Evolutionary conservation across 1,140 invertebrate species (phyloP).

Genomic region (Drosophila jambulina): DNA sequence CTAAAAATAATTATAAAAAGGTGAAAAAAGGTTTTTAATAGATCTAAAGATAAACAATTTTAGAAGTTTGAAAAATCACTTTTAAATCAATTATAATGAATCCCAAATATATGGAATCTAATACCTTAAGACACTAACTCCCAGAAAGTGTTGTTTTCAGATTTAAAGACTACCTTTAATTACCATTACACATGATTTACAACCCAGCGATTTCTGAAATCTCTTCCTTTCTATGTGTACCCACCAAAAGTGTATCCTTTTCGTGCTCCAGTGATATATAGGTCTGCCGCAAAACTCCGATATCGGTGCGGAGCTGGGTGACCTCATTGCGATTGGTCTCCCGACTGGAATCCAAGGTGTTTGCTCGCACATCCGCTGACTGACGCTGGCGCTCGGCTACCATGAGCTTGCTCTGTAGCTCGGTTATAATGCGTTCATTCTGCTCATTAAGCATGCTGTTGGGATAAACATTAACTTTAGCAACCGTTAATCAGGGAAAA

Average conservation of each 20-base stretch:
- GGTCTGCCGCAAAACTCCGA: conserved; percentile 65
- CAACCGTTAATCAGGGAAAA: no score
- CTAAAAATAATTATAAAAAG: conserved; percentile 24
- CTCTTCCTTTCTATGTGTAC: background rate
- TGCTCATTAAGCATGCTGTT: conserved; percentile 77
- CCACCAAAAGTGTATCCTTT: conserved; percentile 75
- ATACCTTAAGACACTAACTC: background rate
- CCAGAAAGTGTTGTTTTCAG: background rate
- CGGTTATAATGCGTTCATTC: conserved; percentile 75
- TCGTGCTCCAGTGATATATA: conserved; percentile 69
- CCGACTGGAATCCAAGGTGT: conserved; percentile 68
- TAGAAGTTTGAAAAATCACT: fast-evolving
- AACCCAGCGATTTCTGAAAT: background rate
- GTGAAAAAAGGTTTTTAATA: background rate
- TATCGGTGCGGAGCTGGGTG: conserved; percentile 63
- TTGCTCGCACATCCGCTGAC: conserved; percentile 61
- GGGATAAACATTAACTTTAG: background rate
- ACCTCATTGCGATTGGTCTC: conserved; percentile 64
- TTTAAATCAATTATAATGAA: background rate
- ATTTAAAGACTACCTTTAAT: no score
- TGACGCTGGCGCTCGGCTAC: conserved; percentile 68
- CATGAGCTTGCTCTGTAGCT: conserved; percentile 69
- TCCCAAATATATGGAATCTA: background rate
- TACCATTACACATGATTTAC: background rate
- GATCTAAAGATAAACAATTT: background rate